Base-by-base conservation (phyloP, 2,888 invertebrate species). In the Notocelia uddmanniana region DNA sequence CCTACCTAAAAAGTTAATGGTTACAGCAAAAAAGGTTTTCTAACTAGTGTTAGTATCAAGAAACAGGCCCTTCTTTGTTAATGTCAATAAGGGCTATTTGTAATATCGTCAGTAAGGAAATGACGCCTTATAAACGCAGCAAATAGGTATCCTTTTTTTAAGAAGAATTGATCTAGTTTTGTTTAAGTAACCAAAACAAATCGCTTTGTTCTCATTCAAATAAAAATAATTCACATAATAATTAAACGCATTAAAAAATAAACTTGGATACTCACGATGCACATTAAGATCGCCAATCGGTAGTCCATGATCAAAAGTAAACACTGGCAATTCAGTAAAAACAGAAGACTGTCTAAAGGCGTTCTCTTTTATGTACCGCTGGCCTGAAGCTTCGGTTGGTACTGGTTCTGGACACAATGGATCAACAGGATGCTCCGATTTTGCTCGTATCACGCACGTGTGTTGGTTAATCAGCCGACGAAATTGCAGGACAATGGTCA, bases 341-440 rank as follows among this genome's bases (percentile, higher is more conserved):
- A 64, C 52, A 64, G 37, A 37, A 37, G 64, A 31, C 15, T 52
- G 62, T 15, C 21, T n/a, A n/a, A 34, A 34, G 15, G 34, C 34
- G 64, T 64, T 23, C 37, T 59, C 59, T n/a, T 64, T 55, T 72
- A 68, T 74, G 80, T 87, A 83, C 78, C 77, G 74, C 79, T 82
- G 67, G 83, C 75, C 57, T 79, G 79, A 79, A 82, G 79, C 74
- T 74, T 78, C 69, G 77, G 77, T 75, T 85, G 80, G 79, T 81
- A 90, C 90, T 91, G 89, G 78, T 75, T 60, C 89, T 91, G 88
- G 80, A 75, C 52, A 78, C 78, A 82, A 82, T 84, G 82, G 84
- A 84, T 79, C 72, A 79, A 83, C 90, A 89, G 91, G 91, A 91
- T 86, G 85, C 77, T 76, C 78, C 84, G 82, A 88, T 81, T 87